Evolutionary conservation across 1,140 invertebrate genomes (phyloP).

Genomic region (Mesaphorura yosii): DNA sequence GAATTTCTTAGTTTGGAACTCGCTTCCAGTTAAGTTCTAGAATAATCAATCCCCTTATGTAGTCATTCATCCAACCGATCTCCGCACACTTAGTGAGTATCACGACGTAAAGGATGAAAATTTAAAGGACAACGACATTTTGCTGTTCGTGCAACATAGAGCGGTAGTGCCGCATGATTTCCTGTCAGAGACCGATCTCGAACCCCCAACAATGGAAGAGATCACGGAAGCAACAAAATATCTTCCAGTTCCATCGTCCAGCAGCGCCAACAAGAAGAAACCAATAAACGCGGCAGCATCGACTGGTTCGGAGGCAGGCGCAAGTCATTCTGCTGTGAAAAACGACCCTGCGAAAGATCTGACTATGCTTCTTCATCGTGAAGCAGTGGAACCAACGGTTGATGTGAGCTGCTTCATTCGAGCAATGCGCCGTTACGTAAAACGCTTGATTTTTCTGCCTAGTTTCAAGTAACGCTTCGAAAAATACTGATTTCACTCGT

Average conservation of each 20-base stretch:
- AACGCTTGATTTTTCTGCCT: slow-evolving; percentile 11
- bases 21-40: neutral
- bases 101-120: slow-evolving; percentile 27
- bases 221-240: slow-evolving; percentile 37
- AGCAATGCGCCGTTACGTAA: no score
- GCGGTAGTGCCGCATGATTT: slow-evolving; percentile 30
- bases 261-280: neutral
- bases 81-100: slow-evolving; percentile 17
- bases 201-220: slow-evolving; percentile 38
- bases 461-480: slow-evolving; percentile 51
- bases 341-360: neutral
- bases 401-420: slow-evolving; percentile 9
- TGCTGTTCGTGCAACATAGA: slow-evolving; percentile 17
- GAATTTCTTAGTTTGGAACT: neutral
- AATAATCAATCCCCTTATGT: neutral
- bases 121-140: slow-evolving; percentile 21
- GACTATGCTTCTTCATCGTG: neutral
- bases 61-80: slow-evolving; percentile 16
- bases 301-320: neutral
- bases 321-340: neutral
- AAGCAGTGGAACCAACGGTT: slow-evolving; percentile 6
- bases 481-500: slow-evolving; percentile 53
- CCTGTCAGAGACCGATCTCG: slow-evolving; percentile 34
- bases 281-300: neutral
- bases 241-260: no score